Conservation (phyloP, 2,113 vertebrate species). For the Thunnus thynnus region DNA sequence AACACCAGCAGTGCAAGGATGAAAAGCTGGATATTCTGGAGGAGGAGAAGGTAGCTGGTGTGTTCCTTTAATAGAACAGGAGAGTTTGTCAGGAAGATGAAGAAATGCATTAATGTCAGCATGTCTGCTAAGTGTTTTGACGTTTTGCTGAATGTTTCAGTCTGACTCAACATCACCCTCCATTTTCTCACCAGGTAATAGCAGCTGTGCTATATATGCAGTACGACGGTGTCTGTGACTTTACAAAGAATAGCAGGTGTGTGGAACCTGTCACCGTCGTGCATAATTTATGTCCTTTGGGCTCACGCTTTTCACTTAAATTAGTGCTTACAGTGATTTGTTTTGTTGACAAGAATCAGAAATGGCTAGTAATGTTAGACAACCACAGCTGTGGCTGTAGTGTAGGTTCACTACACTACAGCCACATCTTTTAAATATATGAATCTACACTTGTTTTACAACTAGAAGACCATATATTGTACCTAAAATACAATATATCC, state of each 20-base stretch:
- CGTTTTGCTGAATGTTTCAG: not conserved
- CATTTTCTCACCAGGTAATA: not conserved
- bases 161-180: not conserved
- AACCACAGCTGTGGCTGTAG: too few relatives aligned
- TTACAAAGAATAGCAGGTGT: too few relatives aligned
- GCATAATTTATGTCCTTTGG: not conserved
- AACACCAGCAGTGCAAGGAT: not conserved
- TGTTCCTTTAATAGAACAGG: slow-evolving; percentile 18
- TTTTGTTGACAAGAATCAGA: not conserved
- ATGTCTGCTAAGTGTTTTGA: not conserved
- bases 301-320: not conserved
- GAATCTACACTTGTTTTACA: too few relatives aligned
- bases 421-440: too few relatives aligned
- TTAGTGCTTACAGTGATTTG: not conserved
- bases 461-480: too few relatives aligned
- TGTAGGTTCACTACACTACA: too few relatives aligned
- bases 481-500: too few relatives aligned
- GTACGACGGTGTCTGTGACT: too few relatives aligned
- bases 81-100: too few relatives aligned
- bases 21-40: not conserved
- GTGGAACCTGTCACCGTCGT: too few relatives aligned
- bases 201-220: not conserved
- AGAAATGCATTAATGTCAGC: not conserved
- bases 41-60: not conserved
- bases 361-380: not conserved